Conservation (phyloP, 2,113 vertebrate genomes). For the Cebus imitator region DNA sequence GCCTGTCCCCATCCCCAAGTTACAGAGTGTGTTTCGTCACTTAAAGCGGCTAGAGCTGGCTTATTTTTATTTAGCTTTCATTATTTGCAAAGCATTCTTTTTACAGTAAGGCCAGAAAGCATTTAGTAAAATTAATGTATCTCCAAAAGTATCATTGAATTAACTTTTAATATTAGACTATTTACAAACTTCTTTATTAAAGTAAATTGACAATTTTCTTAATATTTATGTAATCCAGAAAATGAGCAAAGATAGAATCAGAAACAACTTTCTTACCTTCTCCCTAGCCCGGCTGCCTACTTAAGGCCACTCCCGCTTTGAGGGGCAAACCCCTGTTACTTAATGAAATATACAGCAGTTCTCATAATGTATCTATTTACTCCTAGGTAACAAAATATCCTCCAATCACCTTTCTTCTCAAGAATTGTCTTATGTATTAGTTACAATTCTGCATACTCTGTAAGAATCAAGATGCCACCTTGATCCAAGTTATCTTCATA, state of each 20-base stretch:
- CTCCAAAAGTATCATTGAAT: neutral
- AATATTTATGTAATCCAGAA: neutral
- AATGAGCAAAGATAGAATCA: neutral
- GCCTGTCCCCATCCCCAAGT: slow-evolving; percentile 28
- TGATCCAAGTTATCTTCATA: neutral
- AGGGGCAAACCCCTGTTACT: fast-evolving
- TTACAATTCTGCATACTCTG: neutral
- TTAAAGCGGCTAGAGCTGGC: neutral
- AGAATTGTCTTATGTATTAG: neutral
- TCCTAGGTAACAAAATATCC: neutral
- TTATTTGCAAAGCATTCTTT: slow-evolving; percentile 27
- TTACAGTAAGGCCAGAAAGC: neutral
- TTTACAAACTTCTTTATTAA: neutral
- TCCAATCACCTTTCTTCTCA: neutral
- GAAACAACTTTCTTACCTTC: neutral
- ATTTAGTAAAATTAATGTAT: neutral
- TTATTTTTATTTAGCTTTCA: slow-evolving; percentile 30
- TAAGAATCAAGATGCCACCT: neutral
- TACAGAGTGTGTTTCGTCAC: neutral
- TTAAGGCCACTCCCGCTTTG: neutral
- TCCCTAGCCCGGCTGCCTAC: fast-evolving
- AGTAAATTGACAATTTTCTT: neutral
- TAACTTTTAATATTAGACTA: neutral
- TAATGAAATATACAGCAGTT: fast-evolving
- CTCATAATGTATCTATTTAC: fast-evolving